These are phyloP conservation scores for Lasiurus borealis DNA, from an alignment of 2,113 vertebrate species.

Conservation along the genomic window DNA sequence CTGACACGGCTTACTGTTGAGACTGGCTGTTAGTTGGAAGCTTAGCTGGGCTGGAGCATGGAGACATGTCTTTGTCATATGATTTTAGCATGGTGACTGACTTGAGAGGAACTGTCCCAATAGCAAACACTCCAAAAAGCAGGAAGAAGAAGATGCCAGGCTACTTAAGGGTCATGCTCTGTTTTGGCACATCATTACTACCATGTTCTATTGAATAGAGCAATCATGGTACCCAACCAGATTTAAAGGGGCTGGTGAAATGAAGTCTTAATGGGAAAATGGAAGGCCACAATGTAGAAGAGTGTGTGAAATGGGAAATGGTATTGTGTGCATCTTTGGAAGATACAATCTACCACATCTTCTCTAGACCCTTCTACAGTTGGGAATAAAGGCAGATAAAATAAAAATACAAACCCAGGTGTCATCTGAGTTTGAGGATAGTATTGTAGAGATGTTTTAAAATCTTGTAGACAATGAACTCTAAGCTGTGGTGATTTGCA, in stretches of 20 bases:
- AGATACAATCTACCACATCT: neutral
- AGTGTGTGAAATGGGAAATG: neutral
- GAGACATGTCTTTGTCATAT: neutral
- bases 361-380: neutral
- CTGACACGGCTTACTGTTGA: neutral
- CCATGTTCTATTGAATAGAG: neutral
- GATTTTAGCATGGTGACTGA: neutral
- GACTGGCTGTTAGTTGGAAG: neutral
- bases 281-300: neutral
- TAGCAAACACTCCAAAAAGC: neutral
- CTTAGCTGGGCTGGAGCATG: neutral
- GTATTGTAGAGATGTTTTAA: neutral
- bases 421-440: neutral
- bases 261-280: neutral
- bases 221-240: neutral
- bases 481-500: neutral
- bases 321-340: neutral
- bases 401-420: neutral
- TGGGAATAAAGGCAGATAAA: neutral
- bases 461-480: neutral
- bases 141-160: neutral
- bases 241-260: neutral
- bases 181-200: neutral
- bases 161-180: neutral
- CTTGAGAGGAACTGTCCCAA: neutral